phyloP scores from a whole-genome alignment of 2,888 invertebrate species.

The Myathropa florea region DNA sequence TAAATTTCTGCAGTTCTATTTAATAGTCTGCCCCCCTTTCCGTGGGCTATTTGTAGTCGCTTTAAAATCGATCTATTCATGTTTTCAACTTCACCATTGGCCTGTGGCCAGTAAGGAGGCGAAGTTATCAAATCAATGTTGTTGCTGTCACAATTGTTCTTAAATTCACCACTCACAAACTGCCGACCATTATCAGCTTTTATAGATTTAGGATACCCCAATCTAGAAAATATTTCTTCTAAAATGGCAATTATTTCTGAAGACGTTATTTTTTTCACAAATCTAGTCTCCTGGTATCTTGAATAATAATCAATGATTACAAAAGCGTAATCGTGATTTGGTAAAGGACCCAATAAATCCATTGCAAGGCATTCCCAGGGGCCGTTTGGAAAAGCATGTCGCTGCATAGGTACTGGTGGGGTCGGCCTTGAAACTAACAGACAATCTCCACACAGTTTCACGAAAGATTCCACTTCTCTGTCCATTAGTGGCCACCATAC shows the following conservation, averaged over 20 bases:
- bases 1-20: conserved; percentile 42
- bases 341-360: conserved; percentile 33
- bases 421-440: conserved; percentile 14
- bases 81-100: conserved; percentile 51
- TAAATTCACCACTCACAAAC: conserved; percentile 23
- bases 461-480: background rate
- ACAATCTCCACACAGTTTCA: conserved; percentile 18
- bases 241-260: background rate
- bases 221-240: conserved; percentile 20
- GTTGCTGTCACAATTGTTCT: conserved; percentile 6
- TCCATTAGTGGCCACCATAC: conserved; percentile 13
- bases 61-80: conserved; percentile 34
- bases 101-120: conserved; percentile 50
- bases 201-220: conserved; percentile 22
- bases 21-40: conserved; percentile 40
- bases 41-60: conserved; percentile 45
- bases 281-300: conserved; percentile 16
- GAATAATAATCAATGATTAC: conserved; percentile 42
- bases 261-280: conserved; percentile 10
- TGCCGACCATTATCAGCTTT: conserved; percentile 24
- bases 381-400: conserved; percentile 12
- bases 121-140: conserved; percentile 23
- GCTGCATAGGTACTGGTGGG: conserved; percentile 13
- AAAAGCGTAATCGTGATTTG: conserved; percentile 29
- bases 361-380: conserved; percentile 22